phyloP scores from a whole-genome alignment of 2,797 vertebrate species.

The Prionace glauca region DNA sequence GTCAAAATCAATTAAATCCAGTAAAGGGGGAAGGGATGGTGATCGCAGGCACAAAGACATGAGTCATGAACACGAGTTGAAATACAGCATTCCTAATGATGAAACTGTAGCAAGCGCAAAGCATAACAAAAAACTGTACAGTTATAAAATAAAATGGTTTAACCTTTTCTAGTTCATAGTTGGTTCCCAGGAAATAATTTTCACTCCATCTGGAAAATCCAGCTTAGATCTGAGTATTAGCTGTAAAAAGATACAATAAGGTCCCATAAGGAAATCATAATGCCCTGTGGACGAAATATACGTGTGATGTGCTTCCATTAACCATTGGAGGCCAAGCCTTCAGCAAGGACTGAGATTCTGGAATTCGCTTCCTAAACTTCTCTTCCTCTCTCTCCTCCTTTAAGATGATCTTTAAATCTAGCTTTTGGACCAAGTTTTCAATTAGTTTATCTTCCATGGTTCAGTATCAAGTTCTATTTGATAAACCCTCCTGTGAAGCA shows the following conservation, averaged over 20 bases:
- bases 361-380: neutral
- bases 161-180: neutral
- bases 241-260: neutral
- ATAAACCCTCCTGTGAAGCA: too few relatives aligned
- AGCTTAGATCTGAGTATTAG: neutral
- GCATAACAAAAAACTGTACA: neutral
- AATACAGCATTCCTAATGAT: neutral
- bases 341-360: neutral
- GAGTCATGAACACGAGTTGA: neutral
- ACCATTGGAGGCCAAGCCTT: neutral
- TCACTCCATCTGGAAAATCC: neutral
- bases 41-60: neutral
- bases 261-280: neutral
- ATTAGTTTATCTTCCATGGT: too few relatives aligned
- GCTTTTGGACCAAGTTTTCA: too few relatives aligned
- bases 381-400: too few relatives aligned
- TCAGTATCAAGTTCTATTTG: too few relatives aligned
- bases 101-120: neutral
- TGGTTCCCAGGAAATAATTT: neutral
- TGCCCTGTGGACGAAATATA: neutral
- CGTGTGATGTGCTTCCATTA: neutral
- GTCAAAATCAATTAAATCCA: conserved; percentile 5
- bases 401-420: too few relatives aligned
- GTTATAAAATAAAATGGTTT: neutral
- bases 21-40: neutral